phyloP scores from a whole-genome alignment of 2,888 invertebrate genomes.

The Bursaphelenchus okinawaensis region DNA sequence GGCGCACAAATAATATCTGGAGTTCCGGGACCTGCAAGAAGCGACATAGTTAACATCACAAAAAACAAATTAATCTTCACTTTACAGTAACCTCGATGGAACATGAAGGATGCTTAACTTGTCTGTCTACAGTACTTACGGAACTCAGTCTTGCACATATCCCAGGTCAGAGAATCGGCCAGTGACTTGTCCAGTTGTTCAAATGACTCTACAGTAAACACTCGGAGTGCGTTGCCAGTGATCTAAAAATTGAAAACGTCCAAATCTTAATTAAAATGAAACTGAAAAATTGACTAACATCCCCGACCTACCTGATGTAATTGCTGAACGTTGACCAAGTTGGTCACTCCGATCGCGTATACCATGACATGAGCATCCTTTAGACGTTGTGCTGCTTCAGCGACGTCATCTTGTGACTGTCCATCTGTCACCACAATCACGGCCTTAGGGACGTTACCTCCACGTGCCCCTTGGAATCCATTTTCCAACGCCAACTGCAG shows the following conservation, averaged over 20 bases:
- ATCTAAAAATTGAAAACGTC: constrained; percentile 30
- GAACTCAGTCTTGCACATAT: constrained; percentile 57
- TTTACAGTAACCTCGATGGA: neutral
- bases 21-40: constrained; percentile 46
- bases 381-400: constrained; percentile 47
- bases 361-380: constrained; percentile 57
- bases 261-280: neutral
- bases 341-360: constrained; percentile 59
- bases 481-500: constrained; percentile 41
- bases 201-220: constrained; percentile 56
- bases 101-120: too few relatives aligned
- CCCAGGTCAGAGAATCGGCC: constrained; percentile 52
- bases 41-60: neutral
- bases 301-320: constrained; percentile 50
- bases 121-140: constrained; percentile 42
- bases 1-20: constrained; percentile 56
- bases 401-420: constrained; percentile 56
- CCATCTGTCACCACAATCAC: constrained; percentile 60
- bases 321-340: constrained; percentile 55
- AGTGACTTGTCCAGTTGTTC: constrained; percentile 52
- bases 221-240: constrained; percentile 51
- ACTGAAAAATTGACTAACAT: neutral
- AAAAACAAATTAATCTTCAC: constrained; percentile 9
- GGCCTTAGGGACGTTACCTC: constrained; percentile 56
- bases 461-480: constrained; percentile 44